Evolutionary conservation across 2,113 vertebrate species (phyloP), one percentile per base, ranked within the genome.

Genomic region (Larimichthys polyactis): DNA sequence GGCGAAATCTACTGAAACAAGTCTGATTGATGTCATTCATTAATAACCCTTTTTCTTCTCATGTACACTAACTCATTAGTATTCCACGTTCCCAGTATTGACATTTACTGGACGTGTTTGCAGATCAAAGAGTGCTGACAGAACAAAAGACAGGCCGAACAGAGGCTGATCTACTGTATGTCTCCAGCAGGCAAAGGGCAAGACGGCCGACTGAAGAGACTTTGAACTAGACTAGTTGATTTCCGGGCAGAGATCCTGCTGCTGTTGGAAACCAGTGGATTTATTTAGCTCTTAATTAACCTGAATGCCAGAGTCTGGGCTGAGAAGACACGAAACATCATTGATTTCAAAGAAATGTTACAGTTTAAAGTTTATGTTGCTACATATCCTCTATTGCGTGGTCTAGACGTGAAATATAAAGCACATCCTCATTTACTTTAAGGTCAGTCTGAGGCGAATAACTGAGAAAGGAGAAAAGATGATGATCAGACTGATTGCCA

Each of bases 201-300:
- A 71, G 51, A 29, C 11, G 40, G 44, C 63, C 78, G 52, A 74
- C n/a, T 70, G 59, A 76, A 24, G 71, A 88, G 90, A 91, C 93
- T 94, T 91, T 93, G 85, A 90, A 79, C 88, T 60, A n/a, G 7
- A 74, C 69, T 81, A 36, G 57, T 48, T 92, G 79, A 82, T 87
- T 88, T 89, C 78, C 11, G 69, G 75, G 82, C 78, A 48, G 66
- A 68, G 90, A 82, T 85, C 71, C 20, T 64, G 82, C 90, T 75
- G 74, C 70, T 58, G 62, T 79, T 77, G 71, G 68, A 85, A 48
- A 79, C 71, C 44, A 44, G 48, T 67, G 1, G n/a, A 82, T 79
- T n/a, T 43, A 82, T 82, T 48, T 40, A 16, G 48, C 40, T 27
- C 22, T 75, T 64, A 27, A 59, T 73, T 16, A 2, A 14, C 40